A percentile compares a stretch with the other conserved stretches of the same genome.
Evolutionary conservation across 2,113 vertebrate species (phyloP).

Genomic region (Leuciscus idus): DNA sequence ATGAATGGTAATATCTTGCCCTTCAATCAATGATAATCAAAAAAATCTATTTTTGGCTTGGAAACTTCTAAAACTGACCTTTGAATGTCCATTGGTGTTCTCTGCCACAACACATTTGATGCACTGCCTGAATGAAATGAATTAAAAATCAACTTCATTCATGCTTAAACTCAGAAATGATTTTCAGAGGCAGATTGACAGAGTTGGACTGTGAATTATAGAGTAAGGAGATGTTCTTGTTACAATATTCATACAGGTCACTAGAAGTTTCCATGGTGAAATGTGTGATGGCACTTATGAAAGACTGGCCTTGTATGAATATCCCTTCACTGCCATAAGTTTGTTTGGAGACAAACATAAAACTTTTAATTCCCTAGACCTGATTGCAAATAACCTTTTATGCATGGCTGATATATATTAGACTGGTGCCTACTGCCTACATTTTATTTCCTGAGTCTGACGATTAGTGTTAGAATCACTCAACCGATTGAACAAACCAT

Average conservation of each 20-base stretch:
- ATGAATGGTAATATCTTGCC: neutral
- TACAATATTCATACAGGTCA: slow-evolving; percentile 31
- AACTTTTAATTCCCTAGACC: neutral
- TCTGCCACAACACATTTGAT: slow-evolving; percentile 8
- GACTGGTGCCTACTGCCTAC: neutral
- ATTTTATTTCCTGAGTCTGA: neutral
- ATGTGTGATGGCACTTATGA: neutral
- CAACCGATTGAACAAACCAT: slow-evolving; percentile 8
- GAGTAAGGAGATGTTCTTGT: slow-evolving; percentile 18
- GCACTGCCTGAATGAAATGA: neutral
- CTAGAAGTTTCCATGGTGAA: neutral
- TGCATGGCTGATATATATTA: neutral
- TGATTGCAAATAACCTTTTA: neutral
- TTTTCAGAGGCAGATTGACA: slow-evolving; percentile 15
- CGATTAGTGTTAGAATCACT: slow-evolving; percentile 5
- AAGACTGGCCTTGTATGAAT: neutral
- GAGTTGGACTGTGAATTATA: slow-evolving; percentile 45
- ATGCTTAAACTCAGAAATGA: slow-evolving; percentile 15
- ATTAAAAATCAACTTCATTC: slow-evolving; percentile 24
- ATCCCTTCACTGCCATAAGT: neutral
- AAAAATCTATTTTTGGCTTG: neutral
- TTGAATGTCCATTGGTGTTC: neutral
- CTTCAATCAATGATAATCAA: too few species aligned
- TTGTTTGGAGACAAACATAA: neutral
- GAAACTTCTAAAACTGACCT: neutral